Evolutionary conservation across 2,888 invertebrate species (phyloP), one percentile per base, ranked within the genome.

Genomic region (Buathra laborator): DNA sequence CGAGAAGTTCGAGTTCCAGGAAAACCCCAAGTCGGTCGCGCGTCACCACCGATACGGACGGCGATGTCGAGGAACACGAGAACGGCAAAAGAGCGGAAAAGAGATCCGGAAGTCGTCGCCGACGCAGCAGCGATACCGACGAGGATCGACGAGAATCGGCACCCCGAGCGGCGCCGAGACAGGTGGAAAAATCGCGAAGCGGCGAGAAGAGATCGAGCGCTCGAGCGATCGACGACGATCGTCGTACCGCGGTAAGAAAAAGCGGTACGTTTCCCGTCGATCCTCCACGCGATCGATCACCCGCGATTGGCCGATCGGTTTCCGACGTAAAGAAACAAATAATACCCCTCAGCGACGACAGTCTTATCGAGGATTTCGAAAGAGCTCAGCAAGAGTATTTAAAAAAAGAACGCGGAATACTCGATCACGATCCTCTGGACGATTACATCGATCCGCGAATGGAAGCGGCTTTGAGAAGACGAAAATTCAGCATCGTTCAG

Each of bases 241-340:
- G 24, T 24, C 24, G 24, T 24, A 24, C 24, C n/a, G 92, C 95
- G 80, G 92, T 95, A 79, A 94, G 94, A 88, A 93, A 94, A 81
- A 95, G 91, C 93, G 90, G 88, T 1, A 88, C 86, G 5, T 88
- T 90, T 6, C 88, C 91, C 1, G 32, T 48, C 12, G 71, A 75
- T 7, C 10, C 29, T 1, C 44, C 19, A 1, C 24, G 16, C 19
- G 76, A 85, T 0, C 59, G 29, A 14, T 59, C 81, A 7, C 29
- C 72, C 14, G 44, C 62, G 56, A 48, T 70, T 4, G 48, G 44
- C 6, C 87, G 80, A 67, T 90, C 90, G 3, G 80, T 79, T 1
- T 81, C 84, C 0, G 90, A 90, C 4, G 70, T 87, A 1, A 92
- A 90, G 72, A 94, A 94, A 44, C 92, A 93, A 62, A 92, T 94